Evolutionary conservation across 2,797 vertebrate genomes (phyloP).

Genomic region (Chloroceryle amazona): DNA sequence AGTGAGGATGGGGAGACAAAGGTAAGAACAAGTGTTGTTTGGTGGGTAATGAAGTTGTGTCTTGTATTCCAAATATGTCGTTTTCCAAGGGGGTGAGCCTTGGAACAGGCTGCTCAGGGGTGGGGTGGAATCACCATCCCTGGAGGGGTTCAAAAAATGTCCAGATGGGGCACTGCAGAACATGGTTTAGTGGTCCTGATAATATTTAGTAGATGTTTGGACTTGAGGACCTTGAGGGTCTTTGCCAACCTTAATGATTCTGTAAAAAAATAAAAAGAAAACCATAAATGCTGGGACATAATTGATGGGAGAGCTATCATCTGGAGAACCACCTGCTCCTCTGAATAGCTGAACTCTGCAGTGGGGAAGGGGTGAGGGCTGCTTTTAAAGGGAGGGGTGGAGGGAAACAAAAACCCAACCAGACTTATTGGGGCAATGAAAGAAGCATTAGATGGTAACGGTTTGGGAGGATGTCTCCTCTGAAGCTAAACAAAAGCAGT

Average conservation of each 20-base stretch:
- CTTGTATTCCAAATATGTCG: neutral
- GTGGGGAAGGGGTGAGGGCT: neutral
- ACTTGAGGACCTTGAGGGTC: too few species aligned
- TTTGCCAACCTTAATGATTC: too few species aligned
- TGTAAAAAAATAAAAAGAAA: too few species aligned
- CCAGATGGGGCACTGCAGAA: too few species aligned
- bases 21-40: neutral
- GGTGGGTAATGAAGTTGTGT: neutral
- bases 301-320: neutral
- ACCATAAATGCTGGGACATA: neutral
- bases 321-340: neutral
- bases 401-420: neutral
- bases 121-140: too few species aligned
- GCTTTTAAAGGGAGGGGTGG: neutral
- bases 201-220: too few species aligned
- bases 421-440: slow-evolving; percentile 39
- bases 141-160: too few species aligned
- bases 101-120: too few species aligned
- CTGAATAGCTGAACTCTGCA: neutral
- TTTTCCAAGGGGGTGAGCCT: neutral
- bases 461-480: slow-evolving; percentile 29
- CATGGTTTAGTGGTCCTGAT: too few species aligned
- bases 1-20: neutral
- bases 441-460: slow-evolving; percentile 38
- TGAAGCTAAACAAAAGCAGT: slow-evolving; percentile 54